Conservation (phyloP, 2,797 vertebrate genomes). For the Lepus townsendii region DNA sequence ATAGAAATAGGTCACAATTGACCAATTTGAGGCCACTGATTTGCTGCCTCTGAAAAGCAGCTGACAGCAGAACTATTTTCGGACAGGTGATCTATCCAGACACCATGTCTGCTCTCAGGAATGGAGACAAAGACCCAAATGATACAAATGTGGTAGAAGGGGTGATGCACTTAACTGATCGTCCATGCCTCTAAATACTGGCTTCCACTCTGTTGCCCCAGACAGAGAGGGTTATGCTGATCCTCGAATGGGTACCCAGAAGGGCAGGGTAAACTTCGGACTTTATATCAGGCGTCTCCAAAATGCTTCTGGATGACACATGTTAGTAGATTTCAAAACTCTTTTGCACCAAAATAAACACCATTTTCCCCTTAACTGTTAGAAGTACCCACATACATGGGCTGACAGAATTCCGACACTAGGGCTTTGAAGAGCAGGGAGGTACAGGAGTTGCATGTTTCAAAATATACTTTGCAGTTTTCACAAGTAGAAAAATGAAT, state of each 20-base stretch:
- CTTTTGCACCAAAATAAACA: too few species aligned
- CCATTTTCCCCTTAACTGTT: too few species aligned
- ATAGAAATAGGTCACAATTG: slow-evolving; percentile 86
- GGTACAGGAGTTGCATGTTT: not conserved
- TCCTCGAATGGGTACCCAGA: not conserved
- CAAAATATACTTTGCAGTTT: slow-evolving; percentile 40
- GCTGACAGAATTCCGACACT: not conserved
- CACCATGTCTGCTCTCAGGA: slow-evolving; percentile 52
- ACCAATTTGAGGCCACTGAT: slow-evolving; percentile 85
- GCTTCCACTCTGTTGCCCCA: slow-evolving; percentile 17
- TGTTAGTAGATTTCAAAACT: too few species aligned
- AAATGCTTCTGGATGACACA: too few species aligned
- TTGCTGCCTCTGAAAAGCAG: slow-evolving; percentile 79
- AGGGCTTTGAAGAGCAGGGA: not conserved
- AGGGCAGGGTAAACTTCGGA: not conserved
- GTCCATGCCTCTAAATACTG: not conserved
- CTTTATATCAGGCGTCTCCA: not conserved
- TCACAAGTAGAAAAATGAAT: slow-evolving; percentile 38
- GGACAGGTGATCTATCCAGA: slow-evolving; percentile 77
- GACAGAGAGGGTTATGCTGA: slow-evolving; percentile 26
- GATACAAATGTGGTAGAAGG: not conserved
- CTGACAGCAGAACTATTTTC: slow-evolving; percentile 79
- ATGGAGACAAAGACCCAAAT: slow-evolving; percentile 72
- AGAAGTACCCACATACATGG: not conserved
- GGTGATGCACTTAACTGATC: not conserved